Conservation (phyloP, 2,888 invertebrate species). For the Polyommatus icarus region DNA sequence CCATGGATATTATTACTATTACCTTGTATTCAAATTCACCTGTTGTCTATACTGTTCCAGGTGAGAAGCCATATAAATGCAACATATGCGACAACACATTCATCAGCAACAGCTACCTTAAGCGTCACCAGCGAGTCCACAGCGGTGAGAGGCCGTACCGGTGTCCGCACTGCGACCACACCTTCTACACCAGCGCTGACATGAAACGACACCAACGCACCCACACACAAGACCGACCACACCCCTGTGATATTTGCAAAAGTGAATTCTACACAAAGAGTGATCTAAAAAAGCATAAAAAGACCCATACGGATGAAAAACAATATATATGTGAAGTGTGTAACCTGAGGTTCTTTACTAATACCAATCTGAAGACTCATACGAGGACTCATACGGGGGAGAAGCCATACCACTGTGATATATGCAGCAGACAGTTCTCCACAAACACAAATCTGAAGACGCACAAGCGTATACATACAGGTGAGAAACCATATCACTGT, state of each 20-base stretch:
- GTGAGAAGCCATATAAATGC: conserved; percentile 13
- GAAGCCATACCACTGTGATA: conserved; percentile 23
- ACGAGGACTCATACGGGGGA: conserved; percentile 20
- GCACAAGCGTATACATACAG: conserved; percentile 16
- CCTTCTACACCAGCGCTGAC: conserved; percentile 7
- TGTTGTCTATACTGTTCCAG: not conserved
- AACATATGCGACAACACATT: not conserved
- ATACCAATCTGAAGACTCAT: conserved; percentile 18
- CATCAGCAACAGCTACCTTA: conserved; percentile 27
- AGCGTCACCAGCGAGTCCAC: conserved; percentile 2
- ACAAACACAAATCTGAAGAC: conserved; percentile 15
- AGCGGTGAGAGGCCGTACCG: conserved; percentile 12
- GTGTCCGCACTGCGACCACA: conserved; percentile 1
- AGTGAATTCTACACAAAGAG: conserved; percentile 17
- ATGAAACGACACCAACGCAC: not conserved
- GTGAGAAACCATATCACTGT: conserved; percentile 24
- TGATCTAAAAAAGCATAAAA: conserved; percentile 15
- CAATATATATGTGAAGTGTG: conserved; percentile 8
- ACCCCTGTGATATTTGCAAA: not conserved
- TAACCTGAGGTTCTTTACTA: not conserved
- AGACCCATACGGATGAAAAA: conserved; percentile 20
- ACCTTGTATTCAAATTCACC: no score
- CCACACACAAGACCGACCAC: conserved; percentile 1
- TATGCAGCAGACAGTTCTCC: conserved; percentile 15
- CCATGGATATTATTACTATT: no score